Conservation (phyloP, 1,140 invertebrate species). For the Hypothenemus hampei region DNA sequence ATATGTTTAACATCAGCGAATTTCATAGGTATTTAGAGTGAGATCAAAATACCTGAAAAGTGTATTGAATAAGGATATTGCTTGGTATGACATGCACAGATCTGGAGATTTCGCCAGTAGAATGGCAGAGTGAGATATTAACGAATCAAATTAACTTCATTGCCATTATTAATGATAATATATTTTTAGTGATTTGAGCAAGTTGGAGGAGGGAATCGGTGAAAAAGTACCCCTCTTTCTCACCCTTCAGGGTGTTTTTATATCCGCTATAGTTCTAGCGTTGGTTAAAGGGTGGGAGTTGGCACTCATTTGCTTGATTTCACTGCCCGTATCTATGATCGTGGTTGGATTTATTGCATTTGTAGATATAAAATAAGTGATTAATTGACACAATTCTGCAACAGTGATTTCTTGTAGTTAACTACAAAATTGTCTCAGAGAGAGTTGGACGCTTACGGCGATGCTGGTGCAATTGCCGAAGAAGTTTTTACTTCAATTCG, state of each 20-base stretch:
- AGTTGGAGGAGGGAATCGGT: constrained; percentile 88
- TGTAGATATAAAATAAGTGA: constrained; percentile 45
- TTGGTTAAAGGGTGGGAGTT: constrained; percentile 86
- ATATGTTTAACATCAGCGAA: no score
- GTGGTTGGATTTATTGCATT: constrained; percentile 62
- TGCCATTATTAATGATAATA: no score
- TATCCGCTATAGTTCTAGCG: constrained; percentile 71
- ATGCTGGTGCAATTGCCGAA: constrained; percentile 78
- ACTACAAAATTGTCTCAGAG: constrained; percentile 66
- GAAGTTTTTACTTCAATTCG: constrained; percentile 77
- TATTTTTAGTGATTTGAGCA: constrained; percentile 71
- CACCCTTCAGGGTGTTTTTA: constrained; percentile 70
- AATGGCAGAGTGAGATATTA: constrained; percentile 80
- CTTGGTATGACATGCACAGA: constrained; percentile 86
- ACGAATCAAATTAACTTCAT: no score
- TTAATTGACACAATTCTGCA: neutral
- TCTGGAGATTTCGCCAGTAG: constrained; percentile 83
- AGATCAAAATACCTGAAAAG: constrained; percentile 39
- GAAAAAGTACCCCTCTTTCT: constrained; percentile 86
- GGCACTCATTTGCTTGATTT: constrained; percentile 78
- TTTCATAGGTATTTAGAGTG: constrained; percentile 22
- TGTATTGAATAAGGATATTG: constrained; percentile 83
- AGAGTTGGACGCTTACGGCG: constrained; percentile 75
- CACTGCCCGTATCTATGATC: constrained; percentile 71
- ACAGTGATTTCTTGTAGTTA: constrained; percentile 46